These are phyloP conservation scores for Cirrhinus mrigala DNA, from an alignment of 2,797 vertebrate species.

Conservation along the genomic window DNA sequence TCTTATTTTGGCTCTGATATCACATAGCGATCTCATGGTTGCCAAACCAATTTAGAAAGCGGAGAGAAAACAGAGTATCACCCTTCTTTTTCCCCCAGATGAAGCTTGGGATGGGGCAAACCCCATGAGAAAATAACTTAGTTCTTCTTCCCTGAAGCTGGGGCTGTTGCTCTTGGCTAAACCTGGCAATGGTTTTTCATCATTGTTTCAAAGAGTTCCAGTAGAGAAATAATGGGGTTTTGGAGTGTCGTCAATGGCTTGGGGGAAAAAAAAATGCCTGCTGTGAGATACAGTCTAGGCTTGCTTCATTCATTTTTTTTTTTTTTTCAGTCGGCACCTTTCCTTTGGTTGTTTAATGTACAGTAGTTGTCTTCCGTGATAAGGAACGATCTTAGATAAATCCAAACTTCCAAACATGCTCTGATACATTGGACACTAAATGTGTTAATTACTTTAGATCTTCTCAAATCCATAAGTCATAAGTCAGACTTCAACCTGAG, in stretches of 20 bases:
- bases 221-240: slow-evolving; percentile 30
- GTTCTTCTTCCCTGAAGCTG: slow-evolving; percentile 32
- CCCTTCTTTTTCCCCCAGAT: slow-evolving; percentile 1
- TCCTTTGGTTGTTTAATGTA: background rate
- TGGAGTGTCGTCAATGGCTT: slow-evolving; percentile 18
- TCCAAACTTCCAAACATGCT: background rate
- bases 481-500: background rate
- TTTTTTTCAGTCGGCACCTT: background rate
- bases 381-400: background rate
- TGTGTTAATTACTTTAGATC: background rate
- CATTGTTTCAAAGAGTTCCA: slow-evolving; percentile 31
- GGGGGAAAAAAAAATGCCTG: background rate
- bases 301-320: background rate
- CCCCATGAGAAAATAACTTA: slow-evolving; percentile 19
- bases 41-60: slow-evolving; percentile 27
- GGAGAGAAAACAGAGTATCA: slow-evolving; percentile 12
- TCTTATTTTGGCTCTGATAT: slow-evolving; percentile 11
- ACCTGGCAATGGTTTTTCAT: slow-evolving; percentile 35
- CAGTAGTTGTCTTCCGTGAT: background rate
- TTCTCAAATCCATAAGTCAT: background rate
- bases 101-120: slow-evolving; percentile 25
- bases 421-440: background rate
- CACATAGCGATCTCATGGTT: slow-evolving; percentile 4
- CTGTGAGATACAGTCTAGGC: slow-evolving; percentile 24
- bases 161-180: slow-evolving; percentile 38